A percentile compares a stretch with the other conserved stretches of the same genome.
Conservation (phyloP, 2,113 vertebrate species). For the Spea bombifrons region DNA sequence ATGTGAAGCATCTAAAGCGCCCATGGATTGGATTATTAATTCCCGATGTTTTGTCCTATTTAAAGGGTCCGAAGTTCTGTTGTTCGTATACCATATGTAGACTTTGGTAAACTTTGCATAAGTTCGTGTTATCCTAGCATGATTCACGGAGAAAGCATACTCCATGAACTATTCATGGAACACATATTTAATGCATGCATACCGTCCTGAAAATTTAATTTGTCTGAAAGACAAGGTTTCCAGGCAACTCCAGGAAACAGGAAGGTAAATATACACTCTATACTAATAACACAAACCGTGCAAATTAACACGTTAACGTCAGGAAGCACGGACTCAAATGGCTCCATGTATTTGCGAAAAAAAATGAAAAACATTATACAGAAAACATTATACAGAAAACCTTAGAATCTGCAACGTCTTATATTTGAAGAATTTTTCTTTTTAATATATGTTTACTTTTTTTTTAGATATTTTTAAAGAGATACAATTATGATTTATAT, state of each 20-base stretch:
- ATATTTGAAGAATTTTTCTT: no score
- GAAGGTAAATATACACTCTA: slow-evolving; percentile 13
- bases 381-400: no score
- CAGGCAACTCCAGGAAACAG: slow-evolving; percentile 20
- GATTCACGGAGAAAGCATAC: slow-evolving; percentile 30
- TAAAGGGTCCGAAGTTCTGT: neutral
- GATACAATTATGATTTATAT: no score
- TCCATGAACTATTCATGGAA: slow-evolving; percentile 31
- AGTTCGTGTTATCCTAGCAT: slow-evolving; percentile 5
- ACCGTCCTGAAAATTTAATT: slow-evolving; percentile 31
- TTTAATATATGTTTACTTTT: no score
- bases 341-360: no score
- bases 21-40: no score
- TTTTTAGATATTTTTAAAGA: no score
- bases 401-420: no score
- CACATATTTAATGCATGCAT: slow-evolving; percentile 45
- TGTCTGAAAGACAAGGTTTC: slow-evolving; percentile 16
- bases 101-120: slow-evolving; percentile 17
- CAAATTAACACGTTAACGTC: neutral
- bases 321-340: neutral
- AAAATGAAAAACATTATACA: no score
- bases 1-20: no score
- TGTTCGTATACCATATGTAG: neutral
- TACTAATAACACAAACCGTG: neutral
- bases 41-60: no score